Conservation (phyloP, 2,797 vertebrate genomes). For the Poecilia velifera region DNA sequence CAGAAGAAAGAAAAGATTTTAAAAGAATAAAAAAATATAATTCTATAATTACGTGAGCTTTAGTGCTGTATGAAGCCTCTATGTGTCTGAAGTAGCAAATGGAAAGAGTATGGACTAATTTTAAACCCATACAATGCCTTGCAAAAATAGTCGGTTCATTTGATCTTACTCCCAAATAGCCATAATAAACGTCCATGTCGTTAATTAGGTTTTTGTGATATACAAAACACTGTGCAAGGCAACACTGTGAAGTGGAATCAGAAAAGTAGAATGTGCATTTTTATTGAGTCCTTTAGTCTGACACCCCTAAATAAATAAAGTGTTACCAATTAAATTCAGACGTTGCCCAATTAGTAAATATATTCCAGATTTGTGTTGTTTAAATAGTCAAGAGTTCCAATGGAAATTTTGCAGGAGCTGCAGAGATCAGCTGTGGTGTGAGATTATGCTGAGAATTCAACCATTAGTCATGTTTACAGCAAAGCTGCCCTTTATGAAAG, state of each 20-base stretch:
- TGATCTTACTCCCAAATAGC: background rate
- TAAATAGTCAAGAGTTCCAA: background rate
- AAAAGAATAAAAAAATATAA: background rate
- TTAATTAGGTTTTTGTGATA: background rate
- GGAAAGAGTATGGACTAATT: background rate
- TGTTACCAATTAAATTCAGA: background rate
- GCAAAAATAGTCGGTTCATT: background rate
- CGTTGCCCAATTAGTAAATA: background rate
- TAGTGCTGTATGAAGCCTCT: slow-evolving; percentile 13
- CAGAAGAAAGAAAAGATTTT: slow-evolving; percentile 5
- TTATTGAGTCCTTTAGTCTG: background rate
- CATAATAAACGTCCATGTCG: background rate
- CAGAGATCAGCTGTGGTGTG: background rate
- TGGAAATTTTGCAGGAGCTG: background rate
- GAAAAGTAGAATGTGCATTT: background rate
- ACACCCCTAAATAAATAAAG: background rate
- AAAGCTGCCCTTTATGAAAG: background rate
- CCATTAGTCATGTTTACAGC: background rate
- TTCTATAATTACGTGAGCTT: slow-evolving; percentile 30
- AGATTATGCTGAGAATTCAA: background rate
- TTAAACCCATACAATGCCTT: background rate
- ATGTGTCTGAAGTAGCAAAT: background rate
- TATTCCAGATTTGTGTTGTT: background rate
- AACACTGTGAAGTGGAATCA: background rate
- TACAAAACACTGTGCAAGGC: background rate